phyloP scores from a whole-genome alignment of 2,113 vertebrate genomes.

The Holacanthus passer region DNA sequence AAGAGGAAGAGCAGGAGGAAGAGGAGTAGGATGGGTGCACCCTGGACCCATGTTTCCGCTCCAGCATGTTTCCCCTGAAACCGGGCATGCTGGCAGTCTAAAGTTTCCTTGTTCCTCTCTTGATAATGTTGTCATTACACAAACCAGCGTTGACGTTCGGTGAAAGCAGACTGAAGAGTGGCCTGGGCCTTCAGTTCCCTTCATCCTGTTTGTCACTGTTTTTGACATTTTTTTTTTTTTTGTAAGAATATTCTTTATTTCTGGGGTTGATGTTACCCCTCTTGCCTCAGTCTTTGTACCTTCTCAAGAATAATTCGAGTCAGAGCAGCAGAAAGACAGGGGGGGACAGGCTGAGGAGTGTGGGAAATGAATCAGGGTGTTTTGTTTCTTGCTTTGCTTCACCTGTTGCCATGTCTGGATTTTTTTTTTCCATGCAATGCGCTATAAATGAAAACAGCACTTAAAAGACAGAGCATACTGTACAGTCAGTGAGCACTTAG shows the following conservation, averaged over 20 bases:
- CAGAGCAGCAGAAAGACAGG: slow-evolving; percentile 38
- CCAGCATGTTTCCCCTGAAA: slow-evolving; percentile 39
- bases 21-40: slow-evolving; percentile 13
- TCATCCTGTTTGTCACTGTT: slow-evolving; percentile 62
- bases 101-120: slow-evolving; percentile 55
- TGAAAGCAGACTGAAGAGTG: slow-evolving; percentile 56
- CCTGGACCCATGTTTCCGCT: slow-evolving; percentile 45
- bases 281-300: slow-evolving; percentile 63
- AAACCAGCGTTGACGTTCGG: slow-evolving; percentile 68
- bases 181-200: slow-evolving; percentile 43
- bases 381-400: slow-evolving; percentile 57
- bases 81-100: slow-evolving; percentile 37
- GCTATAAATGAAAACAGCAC: slow-evolving; percentile 50
- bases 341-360: slow-evolving; percentile 25
- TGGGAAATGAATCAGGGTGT: slow-evolving; percentile 25
- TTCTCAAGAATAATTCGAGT: slow-evolving; percentile 52
- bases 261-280: slow-evolving; percentile 50
- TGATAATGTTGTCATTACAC: slow-evolving; percentile 59
- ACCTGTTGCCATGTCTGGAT: slow-evolving; percentile 40
- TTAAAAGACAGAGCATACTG: slow-evolving; percentile 49
- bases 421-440: slow-evolving; percentile 24
- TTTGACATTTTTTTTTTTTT: slow-evolving; percentile 47
- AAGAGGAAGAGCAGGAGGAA: slow-evolving; percentile 20
- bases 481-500: slow-evolving; percentile 48
- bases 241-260: slow-evolving; percentile 65